Percentiles rank a stretch among this genome's conserved stretches.
phyloP scores from a whole-genome alignment of 1,140 invertebrate genomes.

The Oncopodura yosiiana region DNA sequence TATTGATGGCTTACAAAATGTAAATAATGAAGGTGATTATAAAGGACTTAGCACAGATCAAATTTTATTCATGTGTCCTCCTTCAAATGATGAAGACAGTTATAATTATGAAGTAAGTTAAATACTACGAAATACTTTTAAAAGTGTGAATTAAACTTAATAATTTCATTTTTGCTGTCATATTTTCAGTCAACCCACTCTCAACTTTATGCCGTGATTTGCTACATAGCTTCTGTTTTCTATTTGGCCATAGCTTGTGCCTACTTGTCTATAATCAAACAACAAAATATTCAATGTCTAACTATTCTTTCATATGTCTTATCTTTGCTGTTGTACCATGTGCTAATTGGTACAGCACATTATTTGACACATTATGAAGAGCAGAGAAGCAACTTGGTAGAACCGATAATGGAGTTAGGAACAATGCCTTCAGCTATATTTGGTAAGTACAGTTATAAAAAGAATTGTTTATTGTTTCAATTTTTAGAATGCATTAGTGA shows the following conservation, averaged over 20 bases:
- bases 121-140: background rate
- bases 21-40: background rate
- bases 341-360: background rate
- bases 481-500: too few species aligned
- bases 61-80: too few species aligned
- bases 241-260: background rate
- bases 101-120: too few species aligned
- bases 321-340: background rate
- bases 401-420: background rate
- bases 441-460: background rate
- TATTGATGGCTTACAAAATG: constrained; percentile 7
- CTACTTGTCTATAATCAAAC: background rate
- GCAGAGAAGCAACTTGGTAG: too few species aligned
- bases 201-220: constrained; percentile 3
- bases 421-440: background rate
- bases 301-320: constrained; percentile 2
- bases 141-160: too few species aligned
- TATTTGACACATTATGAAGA: background rate
- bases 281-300: constrained; percentile 6
- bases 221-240: background rate
- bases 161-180: too few species aligned
- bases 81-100: too few species aligned
- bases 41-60: background rate
- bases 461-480: too few species aligned
- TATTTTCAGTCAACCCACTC: background rate